Conservation (phyloP, 2,888 invertebrate species). For the Xanthorhoe spadicearia region DNA sequence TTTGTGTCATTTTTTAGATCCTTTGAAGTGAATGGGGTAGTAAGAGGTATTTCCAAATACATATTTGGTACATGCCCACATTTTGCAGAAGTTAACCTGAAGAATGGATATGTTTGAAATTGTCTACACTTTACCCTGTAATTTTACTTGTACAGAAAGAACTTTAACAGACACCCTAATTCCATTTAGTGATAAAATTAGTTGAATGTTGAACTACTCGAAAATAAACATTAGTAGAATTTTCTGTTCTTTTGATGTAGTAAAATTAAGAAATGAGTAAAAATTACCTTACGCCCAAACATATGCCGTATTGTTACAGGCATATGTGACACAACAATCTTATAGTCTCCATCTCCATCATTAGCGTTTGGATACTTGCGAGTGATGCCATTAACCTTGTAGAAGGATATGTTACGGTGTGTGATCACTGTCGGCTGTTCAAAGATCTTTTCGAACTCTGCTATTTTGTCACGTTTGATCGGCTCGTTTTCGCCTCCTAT, state of each 20-base stretch:
- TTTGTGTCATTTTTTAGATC: too few species aligned
- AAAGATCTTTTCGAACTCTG: slow-evolving; percentile 90
- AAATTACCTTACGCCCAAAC: slow-evolving; percentile 71
- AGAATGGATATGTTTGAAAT: too few species aligned
- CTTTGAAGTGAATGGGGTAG: too few species aligned
- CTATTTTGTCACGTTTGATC: slow-evolving; percentile 87
- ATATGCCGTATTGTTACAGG: slow-evolving; percentile 78
- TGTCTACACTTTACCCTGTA: too few species aligned
- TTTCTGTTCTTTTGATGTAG: background rate
- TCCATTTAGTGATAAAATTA: too few species aligned
- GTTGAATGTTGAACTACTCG: too few species aligned
- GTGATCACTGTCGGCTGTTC: slow-evolving; percentile 87
- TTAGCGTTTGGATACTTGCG: slow-evolving; percentile 84
- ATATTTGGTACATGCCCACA: too few species aligned
- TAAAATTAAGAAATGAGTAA: background rate
- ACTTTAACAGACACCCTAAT: too few species aligned
- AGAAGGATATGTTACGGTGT: slow-evolving; percentile 87
- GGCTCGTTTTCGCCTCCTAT: slow-evolving; percentile 96
- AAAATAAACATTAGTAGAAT: too few species aligned
- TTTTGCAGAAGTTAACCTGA: too few species aligned
- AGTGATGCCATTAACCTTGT: slow-evolving; percentile 90
- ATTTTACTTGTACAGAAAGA: too few species aligned
- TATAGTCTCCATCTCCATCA: slow-evolving; percentile 72
- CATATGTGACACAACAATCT: slow-evolving; percentile 90
- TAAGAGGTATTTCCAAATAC: too few species aligned